phyloP scores from a whole-genome alignment of 2,113 vertebrate species.

The Ammodytes marinus region DNA sequence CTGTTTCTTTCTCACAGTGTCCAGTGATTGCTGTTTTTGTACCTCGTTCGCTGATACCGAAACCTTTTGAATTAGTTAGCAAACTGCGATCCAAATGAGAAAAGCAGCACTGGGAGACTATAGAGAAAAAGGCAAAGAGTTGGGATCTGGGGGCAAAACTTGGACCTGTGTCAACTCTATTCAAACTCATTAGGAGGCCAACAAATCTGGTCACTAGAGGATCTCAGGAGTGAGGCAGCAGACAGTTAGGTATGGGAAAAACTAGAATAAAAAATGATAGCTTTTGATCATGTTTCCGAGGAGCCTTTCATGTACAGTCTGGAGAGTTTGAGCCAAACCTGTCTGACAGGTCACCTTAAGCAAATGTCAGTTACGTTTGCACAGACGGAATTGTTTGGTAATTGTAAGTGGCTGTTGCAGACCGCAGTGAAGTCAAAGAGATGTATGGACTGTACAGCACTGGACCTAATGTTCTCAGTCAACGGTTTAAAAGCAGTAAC shows the following conservation, averaged over 20 bases:
- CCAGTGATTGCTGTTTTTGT: slow-evolving; percentile 67
- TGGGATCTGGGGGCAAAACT: slow-evolving; percentile 69
- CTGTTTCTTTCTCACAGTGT: slow-evolving; percentile 59
- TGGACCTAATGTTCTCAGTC: slow-evolving; percentile 40
- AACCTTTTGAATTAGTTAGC: slow-evolving; percentile 61
- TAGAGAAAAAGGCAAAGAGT: slow-evolving; percentile 60
- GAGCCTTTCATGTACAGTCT: slow-evolving; percentile 73
- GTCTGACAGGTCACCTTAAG: slow-evolving; percentile 64
- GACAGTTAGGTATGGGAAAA: slow-evolving; percentile 72
- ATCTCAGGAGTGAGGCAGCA: slow-evolving; percentile 64
- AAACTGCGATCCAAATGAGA: slow-evolving; percentile 79
- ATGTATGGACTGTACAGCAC: slow-evolving; percentile 7
- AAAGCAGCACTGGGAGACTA: slow-evolving; percentile 72
- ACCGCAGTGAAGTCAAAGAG: slow-evolving; percentile 45
- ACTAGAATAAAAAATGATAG: slow-evolving; percentile 69
- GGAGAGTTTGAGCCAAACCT: slow-evolving; percentile 65
- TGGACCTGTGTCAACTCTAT: slow-evolving; percentile 78
- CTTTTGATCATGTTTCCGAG: slow-evolving; percentile 69
- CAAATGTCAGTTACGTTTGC: slow-evolving; percentile 54
- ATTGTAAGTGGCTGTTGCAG: slow-evolving; percentile 68
- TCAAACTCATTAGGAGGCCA: slow-evolving; percentile 75
- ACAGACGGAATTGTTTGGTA: slow-evolving; percentile 61
- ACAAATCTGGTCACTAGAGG: slow-evolving; percentile 64
- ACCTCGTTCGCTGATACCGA: slow-evolving; percentile 67
- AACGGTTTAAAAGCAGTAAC: slow-evolving; percentile 11